Conservation (phyloP, 1,140 invertebrate species). For the Musca domestica region DNA sequence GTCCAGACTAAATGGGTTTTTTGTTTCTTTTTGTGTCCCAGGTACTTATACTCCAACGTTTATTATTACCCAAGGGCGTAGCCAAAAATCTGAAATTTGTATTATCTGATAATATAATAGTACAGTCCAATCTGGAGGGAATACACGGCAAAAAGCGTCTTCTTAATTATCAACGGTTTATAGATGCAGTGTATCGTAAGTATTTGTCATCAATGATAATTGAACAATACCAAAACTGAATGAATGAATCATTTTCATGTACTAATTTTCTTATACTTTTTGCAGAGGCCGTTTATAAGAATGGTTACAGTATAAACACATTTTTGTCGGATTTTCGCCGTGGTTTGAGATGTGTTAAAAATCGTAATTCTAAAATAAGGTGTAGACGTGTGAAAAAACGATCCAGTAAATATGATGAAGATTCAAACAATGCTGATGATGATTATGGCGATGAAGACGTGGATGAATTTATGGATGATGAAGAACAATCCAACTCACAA, state of each 20-base stretch:
- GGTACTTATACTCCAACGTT: background rate
- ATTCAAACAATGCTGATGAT: too few species aligned
- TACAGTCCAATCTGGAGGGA: background rate
- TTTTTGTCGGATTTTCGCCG: background rate
- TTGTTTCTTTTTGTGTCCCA: too few species aligned
- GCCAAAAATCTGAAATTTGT: background rate
- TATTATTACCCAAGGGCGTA: background rate
- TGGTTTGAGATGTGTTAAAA: background rate
- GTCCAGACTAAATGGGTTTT: too few species aligned
- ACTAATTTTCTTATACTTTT: background rate
- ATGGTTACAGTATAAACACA: background rate
- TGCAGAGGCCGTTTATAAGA: background rate
- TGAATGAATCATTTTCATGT: too few species aligned
- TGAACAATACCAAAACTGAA: too few species aligned
- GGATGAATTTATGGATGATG: too few species aligned
- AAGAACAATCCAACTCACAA: too few species aligned
- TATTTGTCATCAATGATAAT: background rate
- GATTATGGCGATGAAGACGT: too few species aligned
- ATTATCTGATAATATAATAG: background rate
- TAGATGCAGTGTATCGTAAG: slow-evolving; percentile 3
- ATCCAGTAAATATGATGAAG: too few species aligned
- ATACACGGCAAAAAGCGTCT: background rate
- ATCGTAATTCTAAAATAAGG: background rate
- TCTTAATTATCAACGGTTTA: background rate
- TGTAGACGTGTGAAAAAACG: too few species aligned